Base-by-base conservation (phyloP, 2,888 invertebrate genomes). In the Cordilura impudica region DNA sequence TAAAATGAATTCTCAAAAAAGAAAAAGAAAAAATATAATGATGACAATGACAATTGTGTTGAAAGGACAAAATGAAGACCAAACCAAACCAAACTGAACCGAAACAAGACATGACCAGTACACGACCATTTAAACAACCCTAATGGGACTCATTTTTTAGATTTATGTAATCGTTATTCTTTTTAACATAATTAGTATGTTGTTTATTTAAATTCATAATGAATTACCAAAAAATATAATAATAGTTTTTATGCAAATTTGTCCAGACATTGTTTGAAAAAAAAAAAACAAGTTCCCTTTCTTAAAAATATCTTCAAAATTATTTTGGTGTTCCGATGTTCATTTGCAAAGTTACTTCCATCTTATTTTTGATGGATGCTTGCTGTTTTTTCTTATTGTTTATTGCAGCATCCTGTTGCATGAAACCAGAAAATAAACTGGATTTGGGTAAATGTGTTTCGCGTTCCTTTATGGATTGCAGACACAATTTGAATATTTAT, bases 401-500 rank as follows among this genome's bases (percentile, higher is more conserved):
- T 39, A 39, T 56, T 66, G 18, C 79, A 76, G 77, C 81, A 78
- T 75, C 78, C 78, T 69, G 78, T 51, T 63, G 63, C 65, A 72
- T 2, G 8, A 16, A 54, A 21, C 35, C 16, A 35, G 49, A 6
- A 12, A 12, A 2, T 23, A 60, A 79, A 80, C 78, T 43, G 75
- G 75, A 71, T 61, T 61, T 45, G 26, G 23, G 70, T 58, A 53
- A 49, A 56, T 51, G 47, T 61, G 19, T 35, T 65, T 69, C 49
- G 35, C 5, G 12, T 66, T 66, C 21, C 14, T 66, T 60, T 69
- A 26, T 69, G 54, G 47, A 70, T 56, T 51, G 53, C 61, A 39
- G 58, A 29, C 60, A 65, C 65, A 83, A 84, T 87, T 87, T 87
- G 85, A 88, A 88, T 87, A 88, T 88, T 87, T 88, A 87, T 87